A percentile compares a stretch with the other conserved stretches of the same genome.
phyloP scores from a whole-genome alignment of 2,797 vertebrate genomes.

The Holocentrus rufus region DNA sequence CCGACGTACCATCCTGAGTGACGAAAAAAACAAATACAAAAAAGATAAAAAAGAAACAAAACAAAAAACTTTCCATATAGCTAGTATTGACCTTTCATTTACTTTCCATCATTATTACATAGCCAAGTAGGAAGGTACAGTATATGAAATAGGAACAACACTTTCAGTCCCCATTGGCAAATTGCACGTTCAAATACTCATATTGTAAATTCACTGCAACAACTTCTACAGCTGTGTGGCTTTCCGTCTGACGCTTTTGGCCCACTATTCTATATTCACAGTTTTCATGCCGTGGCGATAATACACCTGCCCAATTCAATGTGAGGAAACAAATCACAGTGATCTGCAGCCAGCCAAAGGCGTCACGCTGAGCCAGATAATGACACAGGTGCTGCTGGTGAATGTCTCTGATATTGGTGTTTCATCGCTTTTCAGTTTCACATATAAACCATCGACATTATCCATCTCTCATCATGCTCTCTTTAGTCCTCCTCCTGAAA shows the following conservation, averaged over 20 bases:
- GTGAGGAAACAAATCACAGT: neutral
- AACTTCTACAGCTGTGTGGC: neutral
- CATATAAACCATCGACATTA: neutral
- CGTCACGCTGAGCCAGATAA: neutral
- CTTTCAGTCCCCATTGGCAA: conserved; percentile 10
- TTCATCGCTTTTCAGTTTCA: neutral
- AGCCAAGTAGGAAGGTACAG: conserved; percentile 21
- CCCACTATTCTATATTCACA: neutral
- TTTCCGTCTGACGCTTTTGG: neutral
- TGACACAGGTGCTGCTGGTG: neutral
- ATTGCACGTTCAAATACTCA: neutral
- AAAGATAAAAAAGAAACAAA: conserved; percentile 10
- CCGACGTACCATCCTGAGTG: neutral
- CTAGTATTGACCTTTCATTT: conserved; percentile 34
- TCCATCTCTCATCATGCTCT: neutral
- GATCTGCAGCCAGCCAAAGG: too few species aligned
- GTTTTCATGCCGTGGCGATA: neutral
- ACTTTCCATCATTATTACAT: conserved; percentile 29
- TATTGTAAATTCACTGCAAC: conserved; percentile 7
- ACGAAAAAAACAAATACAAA: conserved; percentile 19
- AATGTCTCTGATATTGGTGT: neutral
- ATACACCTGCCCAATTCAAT: neutral
- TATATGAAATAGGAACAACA: neutral
- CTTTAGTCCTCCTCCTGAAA: neutral
- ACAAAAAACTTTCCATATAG: conserved; percentile 15